A percentile compares a stretch with the other conserved stretches of the same genome.
Conservation (phyloP, 35 echinoderm and acorn worm genomes). For the Heliocidaris erythrogramma region DNA sequence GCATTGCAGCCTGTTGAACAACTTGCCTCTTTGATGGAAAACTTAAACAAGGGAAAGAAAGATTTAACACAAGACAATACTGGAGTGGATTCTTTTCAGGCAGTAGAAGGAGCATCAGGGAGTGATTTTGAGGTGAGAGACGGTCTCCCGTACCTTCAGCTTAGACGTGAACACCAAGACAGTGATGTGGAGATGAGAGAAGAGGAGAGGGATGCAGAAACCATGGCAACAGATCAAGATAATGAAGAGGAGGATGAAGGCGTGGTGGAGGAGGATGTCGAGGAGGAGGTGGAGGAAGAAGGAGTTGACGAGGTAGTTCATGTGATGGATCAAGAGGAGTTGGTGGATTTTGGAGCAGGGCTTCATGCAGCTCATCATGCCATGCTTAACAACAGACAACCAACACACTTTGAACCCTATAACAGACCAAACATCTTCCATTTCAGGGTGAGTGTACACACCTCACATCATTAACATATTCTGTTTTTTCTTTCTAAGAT, state of each 20-base stretch:
- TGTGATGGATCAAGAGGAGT: conserved; percentile 50
- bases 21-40: conserved; percentile 14
- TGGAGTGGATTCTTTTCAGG: neutral
- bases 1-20: conserved; percentile 17
- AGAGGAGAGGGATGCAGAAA: conserved; percentile 48
- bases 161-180: conserved; percentile 50
- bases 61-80: neutral
- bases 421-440: conserved; percentile 84
- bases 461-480: too few relatives aligned
- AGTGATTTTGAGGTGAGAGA: conserved; percentile 6
- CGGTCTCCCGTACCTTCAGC: conserved; percentile 15
- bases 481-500: too few relatives aligned
- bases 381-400: conserved; percentile 79
- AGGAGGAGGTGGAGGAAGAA: conserved; percentile 46
- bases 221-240: conserved; percentile 48
- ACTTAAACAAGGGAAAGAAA: neutral
- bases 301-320: conserved; percentile 51
- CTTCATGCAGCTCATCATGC: conserved; percentile 78
- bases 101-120: neutral
- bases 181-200: conserved; percentile 80
- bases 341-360: conserved; percentile 42
- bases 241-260: conserved; percentile 44
- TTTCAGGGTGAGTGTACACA: conserved; percentile 79
- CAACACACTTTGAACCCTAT: conserved; percentile 88
- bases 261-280: conserved; percentile 34